Conservation (phyloP, 2,888 invertebrate species). For the Sesia bembeciformis region DNA sequence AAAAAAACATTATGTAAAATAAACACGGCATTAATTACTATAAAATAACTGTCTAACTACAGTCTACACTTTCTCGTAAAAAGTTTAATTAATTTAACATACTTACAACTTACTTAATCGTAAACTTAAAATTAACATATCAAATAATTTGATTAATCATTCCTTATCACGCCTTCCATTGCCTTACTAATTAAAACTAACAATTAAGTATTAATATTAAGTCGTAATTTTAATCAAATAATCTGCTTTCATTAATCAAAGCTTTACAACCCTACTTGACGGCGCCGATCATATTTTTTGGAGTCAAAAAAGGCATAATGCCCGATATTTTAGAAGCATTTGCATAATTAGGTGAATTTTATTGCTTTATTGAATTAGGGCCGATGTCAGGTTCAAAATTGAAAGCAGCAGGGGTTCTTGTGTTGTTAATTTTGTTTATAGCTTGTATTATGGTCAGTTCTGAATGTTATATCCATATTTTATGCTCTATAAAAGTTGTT, state of each 20-base stretch:
- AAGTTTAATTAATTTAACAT: neutral
- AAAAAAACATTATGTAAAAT: too few relatives aligned
- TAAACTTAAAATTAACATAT: neutral
- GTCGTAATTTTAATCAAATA: slow-evolving; percentile 41
- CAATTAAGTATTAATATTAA: slow-evolving; percentile 46
- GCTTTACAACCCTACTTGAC: slow-evolving; percentile 43
- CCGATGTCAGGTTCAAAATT: slow-evolving; percentile 72
- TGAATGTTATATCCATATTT: slow-evolving; percentile 65
- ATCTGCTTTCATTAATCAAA: slow-evolving; percentile 51
- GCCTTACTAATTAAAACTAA: slow-evolving; percentile 35
- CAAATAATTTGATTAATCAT: slow-evolving; percentile 20
- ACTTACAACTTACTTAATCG: neutral
- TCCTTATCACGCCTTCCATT: slow-evolving; percentile 28
- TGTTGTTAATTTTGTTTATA: slow-evolving; percentile 75
- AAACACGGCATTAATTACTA: too few relatives aligned
- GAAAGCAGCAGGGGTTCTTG: slow-evolving; percentile 67
- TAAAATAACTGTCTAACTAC: too few relatives aligned
- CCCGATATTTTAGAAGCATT: slow-evolving; percentile 65
- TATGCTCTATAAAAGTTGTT: slow-evolving; percentile 61
- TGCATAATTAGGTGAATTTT: slow-evolving; percentile 76
- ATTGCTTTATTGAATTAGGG: slow-evolving; percentile 75
- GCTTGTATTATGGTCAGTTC: slow-evolving; percentile 68
- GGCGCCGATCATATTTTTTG: slow-evolving; percentile 58
- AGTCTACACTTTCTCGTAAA: neutral
- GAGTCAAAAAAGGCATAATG: slow-evolving; percentile 55